These are phyloP conservation scores for Caenorhabditis auriculariae DNA, from an alignment of 2,888 invertebrate species.

Conservation along the genomic window DNA sequence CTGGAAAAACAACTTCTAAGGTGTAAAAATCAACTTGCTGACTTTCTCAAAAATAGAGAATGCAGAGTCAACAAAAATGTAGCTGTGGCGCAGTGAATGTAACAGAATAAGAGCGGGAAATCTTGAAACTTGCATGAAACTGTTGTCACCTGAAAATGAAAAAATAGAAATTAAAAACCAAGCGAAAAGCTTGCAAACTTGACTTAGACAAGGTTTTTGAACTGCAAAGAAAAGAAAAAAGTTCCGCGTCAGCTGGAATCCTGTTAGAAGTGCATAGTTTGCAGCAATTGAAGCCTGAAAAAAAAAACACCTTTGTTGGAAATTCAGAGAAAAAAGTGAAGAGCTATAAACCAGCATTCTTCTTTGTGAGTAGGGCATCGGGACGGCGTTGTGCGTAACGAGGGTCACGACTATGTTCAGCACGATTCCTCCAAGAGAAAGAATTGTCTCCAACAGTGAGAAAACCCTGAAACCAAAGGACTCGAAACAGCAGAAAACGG, in stretches of 20 bases:
- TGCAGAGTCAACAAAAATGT: slow-evolving; percentile 16
- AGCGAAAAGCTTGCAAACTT: slow-evolving; percentile 5
- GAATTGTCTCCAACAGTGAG: slow-evolving; percentile 16
- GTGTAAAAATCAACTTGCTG: too few species aligned
- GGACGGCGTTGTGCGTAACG: slow-evolving; percentile 27
- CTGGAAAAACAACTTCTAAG: too few species aligned
- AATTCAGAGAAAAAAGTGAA: background rate
- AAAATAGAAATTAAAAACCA: background rate
- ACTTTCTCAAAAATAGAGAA: slow-evolving; percentile 9
- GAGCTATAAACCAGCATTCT: slow-evolving; percentile 23
- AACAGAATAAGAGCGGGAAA: slow-evolving; percentile 40
- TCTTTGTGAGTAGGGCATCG: slow-evolving; percentile 31
- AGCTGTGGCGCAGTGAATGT: slow-evolving; percentile 34
- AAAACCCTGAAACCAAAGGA: slow-evolving; percentile 11
- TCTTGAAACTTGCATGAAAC: slow-evolving; percentile 39
- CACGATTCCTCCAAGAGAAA: slow-evolving; percentile 15
- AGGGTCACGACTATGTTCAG: slow-evolving; percentile 31
- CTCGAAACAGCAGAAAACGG: background rate
- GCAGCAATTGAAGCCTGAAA: slow-evolving; percentile 24
- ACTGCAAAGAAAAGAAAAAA: slow-evolving; percentile 29
- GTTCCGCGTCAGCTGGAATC: slow-evolving; percentile 33
- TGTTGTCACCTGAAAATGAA: slow-evolving; percentile 16
- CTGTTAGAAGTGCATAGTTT: slow-evolving; percentile 29
- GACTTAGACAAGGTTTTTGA: slow-evolving; percentile 30
- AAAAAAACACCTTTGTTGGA: background rate